Percentiles rank a stretch among this genome's conserved stretches.
Conservation (phyloP, 2,797 vertebrate genomes). For the Champsocephalus gunnari region DNA sequence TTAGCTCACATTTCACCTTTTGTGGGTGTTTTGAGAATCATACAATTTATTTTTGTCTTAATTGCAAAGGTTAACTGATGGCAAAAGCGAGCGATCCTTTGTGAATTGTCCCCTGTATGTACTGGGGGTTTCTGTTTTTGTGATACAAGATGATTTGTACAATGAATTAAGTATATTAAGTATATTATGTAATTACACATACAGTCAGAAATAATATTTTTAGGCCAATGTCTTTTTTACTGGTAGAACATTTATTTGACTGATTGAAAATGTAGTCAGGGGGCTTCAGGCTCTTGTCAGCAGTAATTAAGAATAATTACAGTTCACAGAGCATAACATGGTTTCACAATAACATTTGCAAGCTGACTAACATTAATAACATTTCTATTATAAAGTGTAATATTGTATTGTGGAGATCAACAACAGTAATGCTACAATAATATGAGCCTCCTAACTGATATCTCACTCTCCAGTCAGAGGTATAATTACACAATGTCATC, state of each 20-base stretch:
- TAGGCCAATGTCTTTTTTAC: constrained; percentile 12
- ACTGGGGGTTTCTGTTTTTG: background rate
- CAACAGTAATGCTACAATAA: constrained; percentile 16
- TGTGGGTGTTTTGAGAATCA: no score
- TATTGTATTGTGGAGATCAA: constrained; percentile 11
- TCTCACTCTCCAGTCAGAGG: constrained; percentile 2
- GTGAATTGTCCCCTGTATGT: background rate
- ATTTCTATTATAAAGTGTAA: constrained; percentile 7
- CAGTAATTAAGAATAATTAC: constrained; percentile 38
- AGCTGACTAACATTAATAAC: constrained; percentile 12
- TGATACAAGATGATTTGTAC: background rate
- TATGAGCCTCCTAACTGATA: constrained; percentile 10
- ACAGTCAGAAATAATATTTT: constrained; percentile 25
- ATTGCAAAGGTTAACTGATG: no score
- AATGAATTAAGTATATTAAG: background rate
- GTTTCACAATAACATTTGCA: constrained; percentile 32
- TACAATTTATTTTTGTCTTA: no score
- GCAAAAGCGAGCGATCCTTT: background rate
- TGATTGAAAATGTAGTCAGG: constrained; percentile 17
- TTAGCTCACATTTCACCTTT: no score
- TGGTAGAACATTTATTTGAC: constrained; percentile 9
- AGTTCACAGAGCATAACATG: constrained; percentile 38
- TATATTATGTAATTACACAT: background rate
- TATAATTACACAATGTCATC: constrained; percentile 23
- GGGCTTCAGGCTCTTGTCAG: constrained; percentile 24